These are phyloP conservation scores for Hirtodrosophila trivittata DNA, from an alignment of 2,888 invertebrate species.

Conservation along the genomic window DNA sequence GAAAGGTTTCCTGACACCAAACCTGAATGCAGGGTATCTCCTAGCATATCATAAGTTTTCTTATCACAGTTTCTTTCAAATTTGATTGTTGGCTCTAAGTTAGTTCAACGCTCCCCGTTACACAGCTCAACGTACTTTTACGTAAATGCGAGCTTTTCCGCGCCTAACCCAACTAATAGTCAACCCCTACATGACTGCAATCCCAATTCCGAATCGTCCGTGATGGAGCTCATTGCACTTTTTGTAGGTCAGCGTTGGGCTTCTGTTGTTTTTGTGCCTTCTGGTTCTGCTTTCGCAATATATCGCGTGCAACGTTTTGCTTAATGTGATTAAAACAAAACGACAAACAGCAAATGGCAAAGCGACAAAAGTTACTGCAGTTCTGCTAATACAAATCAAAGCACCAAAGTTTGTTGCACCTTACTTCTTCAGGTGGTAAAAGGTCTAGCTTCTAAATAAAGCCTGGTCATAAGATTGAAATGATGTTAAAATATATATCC, in stretches of 20 bases:
- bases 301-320: slow-evolving; percentile 65
- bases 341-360: slow-evolving; percentile 31
- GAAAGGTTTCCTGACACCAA: no score
- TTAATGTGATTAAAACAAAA: slow-evolving; percentile 68
- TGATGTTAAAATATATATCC: no score
- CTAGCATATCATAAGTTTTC: no score
- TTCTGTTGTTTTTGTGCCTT: slow-evolving; percentile 20
- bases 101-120: slow-evolving; percentile 33
- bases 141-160: slow-evolving; percentile 22
- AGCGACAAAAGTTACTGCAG: slow-evolving; percentile 16
- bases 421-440: slow-evolving; percentile 1
- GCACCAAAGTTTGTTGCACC: slow-evolving; percentile 65
- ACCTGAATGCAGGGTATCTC: no score
- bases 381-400: slow-evolving; percentile 59
- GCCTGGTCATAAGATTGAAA: no score
- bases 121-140: slow-evolving; percentile 10
- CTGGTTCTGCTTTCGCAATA: slow-evolving; percentile 45
- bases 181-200: slow-evolving; percentile 55
- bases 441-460: no score
- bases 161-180: slow-evolving; percentile 46
- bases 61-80: slow-evolving; percentile 7
- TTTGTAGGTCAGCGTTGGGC: slow-evolving; percentile 72
- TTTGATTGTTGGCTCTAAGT: slow-evolving; percentile 1
- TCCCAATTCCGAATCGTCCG: no score
- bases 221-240: slow-evolving; percentile 68